phyloP scores from a whole-genome alignment of 2,113 vertebrate genomes.

The Eulemur rufifrons region DNA sequence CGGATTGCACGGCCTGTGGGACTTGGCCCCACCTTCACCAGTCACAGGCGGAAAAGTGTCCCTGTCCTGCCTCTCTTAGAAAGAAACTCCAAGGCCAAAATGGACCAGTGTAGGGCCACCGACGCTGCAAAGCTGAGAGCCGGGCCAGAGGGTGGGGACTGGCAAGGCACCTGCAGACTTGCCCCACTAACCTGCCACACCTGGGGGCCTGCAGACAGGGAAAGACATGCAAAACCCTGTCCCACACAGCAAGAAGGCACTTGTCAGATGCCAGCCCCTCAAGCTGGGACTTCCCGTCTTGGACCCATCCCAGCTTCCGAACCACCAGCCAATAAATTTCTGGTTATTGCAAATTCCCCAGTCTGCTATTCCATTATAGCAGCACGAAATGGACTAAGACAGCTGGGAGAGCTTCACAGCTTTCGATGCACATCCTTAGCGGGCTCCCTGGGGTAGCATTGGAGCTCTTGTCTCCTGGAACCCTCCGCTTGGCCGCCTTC shows the following conservation, averaged over 20 bases:
- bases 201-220: background rate
- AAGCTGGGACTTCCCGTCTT: background rate
- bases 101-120: background rate
- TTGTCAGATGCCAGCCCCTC: background rate
- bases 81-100: background rate
- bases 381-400: background rate
- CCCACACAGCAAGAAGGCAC: background rate
- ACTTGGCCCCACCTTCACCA: too few relatives aligned
- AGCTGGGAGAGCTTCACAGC: background rate
- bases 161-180: background rate
- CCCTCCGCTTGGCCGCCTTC: fast-evolving
- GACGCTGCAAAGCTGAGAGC: background rate
- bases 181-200: background rate
- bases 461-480: too few relatives aligned
- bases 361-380: background rate
- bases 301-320: too few relatives aligned
- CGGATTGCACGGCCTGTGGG: background rate
- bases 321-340: background rate
- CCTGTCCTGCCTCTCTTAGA: background rate
- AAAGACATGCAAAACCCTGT: background rate
- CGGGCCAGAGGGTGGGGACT: background rate
- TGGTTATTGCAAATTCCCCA: background rate
- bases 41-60: background rate
- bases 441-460: background rate
- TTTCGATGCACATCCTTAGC: background rate